Percentiles rank a stretch among this genome's conserved stretches.
These are phyloP conservation scores for Anthopleura sola DNA, from an alignment of 64 coral and sea anemone genomes.

Conservation along the genomic window DNA sequence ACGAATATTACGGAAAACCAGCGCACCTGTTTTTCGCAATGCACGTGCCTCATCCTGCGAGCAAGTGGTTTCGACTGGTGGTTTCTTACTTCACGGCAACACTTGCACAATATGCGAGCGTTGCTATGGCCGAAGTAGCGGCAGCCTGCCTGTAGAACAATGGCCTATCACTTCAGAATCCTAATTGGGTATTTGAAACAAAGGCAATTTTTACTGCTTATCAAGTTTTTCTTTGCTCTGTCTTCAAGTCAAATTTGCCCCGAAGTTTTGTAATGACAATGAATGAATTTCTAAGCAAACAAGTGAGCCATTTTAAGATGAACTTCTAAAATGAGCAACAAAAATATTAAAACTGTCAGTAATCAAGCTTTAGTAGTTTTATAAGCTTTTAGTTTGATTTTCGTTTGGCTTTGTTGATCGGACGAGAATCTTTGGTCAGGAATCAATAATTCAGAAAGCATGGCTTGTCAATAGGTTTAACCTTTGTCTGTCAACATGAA, in stretches of 20 bases:
- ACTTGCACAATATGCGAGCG: constrained; percentile 1
- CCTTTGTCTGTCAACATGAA: constrained; percentile 19
- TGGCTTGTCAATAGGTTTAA: constrained; percentile 25
- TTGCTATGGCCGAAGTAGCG: constrained; percentile 25
- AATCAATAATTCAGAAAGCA: constrained; percentile 34
- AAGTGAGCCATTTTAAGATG: not conserved
- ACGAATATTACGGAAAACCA: constrained; percentile 2
- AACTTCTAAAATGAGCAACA: not conserved
- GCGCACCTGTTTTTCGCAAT: constrained; percentile 20
- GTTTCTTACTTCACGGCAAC: constrained; percentile 15
- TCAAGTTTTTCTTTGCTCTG: constrained; percentile 13
- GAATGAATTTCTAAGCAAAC: constrained; percentile 13
- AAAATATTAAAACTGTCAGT: not conserved
- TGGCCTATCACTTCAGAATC: constrained; percentile 9
- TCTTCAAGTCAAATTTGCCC: constrained; percentile 2
- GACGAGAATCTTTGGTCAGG: not conserved
- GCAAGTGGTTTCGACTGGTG: constrained; percentile 14
- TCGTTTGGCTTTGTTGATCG: not conserved
- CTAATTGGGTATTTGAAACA: constrained; percentile 19
- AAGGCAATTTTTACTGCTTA: constrained; percentile 15
- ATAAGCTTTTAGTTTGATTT: not conserved
- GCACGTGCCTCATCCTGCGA: constrained; percentile 15
- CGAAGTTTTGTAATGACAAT: not conserved
- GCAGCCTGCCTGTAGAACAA: not conserved
- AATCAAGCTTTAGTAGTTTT: not conserved